Evolutionary conservation across 2,113 vertebrate species (phyloP).

Genomic region (Zosterops hypoxanthus): DNA sequence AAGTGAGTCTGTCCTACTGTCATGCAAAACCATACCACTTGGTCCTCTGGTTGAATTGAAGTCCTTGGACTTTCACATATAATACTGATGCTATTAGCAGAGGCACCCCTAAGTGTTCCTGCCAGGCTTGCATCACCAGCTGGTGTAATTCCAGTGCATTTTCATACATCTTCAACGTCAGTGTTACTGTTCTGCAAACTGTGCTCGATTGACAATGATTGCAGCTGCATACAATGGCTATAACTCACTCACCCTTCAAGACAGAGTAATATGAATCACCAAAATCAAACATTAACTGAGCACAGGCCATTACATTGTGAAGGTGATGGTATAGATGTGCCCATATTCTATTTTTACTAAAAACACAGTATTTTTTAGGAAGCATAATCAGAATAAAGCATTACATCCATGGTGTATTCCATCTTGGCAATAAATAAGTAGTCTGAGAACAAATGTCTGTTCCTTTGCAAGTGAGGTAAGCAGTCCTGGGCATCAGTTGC

Average conservation of each 20-base stretch:
- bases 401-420: not conserved
- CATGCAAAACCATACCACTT: not conserved
- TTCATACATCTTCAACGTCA: not conserved
- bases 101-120: not conserved
- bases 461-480: not conserved
- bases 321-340: not conserved
- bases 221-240: not conserved
- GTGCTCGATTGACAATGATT: not conserved
- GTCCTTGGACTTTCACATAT: not conserved
- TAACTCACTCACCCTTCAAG: not conserved
- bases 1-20: not conserved
- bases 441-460: not conserved
- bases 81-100: not conserved
- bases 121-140: slow-evolving; percentile 7
- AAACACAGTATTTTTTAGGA: not conserved
- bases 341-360: not conserved
- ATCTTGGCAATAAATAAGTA: not conserved
- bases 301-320: not conserved
- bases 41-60: slow-evolving; percentile 21
- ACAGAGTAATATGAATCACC: not conserved
- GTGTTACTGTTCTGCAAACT: not conserved
- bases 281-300: not conserved
- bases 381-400: not conserved
- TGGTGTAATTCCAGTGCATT: not conserved
- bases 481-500: not conserved